Conservation (phyloP, 92 coral and sea anemone genomes). For the Porites cylindrica region DNA sequence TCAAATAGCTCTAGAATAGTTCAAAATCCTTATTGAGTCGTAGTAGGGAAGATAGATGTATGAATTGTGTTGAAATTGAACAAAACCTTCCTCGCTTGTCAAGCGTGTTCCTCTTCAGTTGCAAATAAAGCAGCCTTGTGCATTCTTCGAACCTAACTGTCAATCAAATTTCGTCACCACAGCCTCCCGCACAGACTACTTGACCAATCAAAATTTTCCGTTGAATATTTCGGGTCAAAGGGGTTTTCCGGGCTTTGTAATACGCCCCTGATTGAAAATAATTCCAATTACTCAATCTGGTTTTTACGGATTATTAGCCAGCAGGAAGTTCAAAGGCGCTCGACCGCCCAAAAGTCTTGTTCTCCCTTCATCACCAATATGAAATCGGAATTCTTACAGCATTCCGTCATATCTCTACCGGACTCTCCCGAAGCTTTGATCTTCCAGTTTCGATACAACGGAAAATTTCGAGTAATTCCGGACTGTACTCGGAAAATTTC, state of each 20-base stretch:
- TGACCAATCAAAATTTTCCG: conserved; percentile 37
- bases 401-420: conserved; percentile 10
- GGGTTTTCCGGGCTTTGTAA: conserved; percentile 2
- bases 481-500: not conserved
- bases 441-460: conserved; percentile 2
- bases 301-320: not conserved
- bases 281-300: conserved; percentile 16
- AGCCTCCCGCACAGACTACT: conserved; percentile 32
- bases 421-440: conserved; percentile 25
- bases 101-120: conserved; percentile 6
- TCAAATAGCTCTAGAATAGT: not conserved
- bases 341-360: not conserved
- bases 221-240: conserved; percentile 3
- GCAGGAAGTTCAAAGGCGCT: not conserved
- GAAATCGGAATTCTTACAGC: not conserved
- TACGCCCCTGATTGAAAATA: conserved; percentile 28
- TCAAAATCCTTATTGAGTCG: not conserved
- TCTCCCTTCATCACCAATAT: not conserved
- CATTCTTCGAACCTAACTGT: conserved; percentile 54
- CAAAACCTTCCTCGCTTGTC: not conserved
- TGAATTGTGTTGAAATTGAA: not conserved
- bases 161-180: conserved; percentile 89
- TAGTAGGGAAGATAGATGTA: not conserved
- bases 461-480: not conserved
- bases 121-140: conserved; percentile 51